Conservation (phyloP, 2,888 invertebrate genomes). For the Netelia virgata region DNA sequence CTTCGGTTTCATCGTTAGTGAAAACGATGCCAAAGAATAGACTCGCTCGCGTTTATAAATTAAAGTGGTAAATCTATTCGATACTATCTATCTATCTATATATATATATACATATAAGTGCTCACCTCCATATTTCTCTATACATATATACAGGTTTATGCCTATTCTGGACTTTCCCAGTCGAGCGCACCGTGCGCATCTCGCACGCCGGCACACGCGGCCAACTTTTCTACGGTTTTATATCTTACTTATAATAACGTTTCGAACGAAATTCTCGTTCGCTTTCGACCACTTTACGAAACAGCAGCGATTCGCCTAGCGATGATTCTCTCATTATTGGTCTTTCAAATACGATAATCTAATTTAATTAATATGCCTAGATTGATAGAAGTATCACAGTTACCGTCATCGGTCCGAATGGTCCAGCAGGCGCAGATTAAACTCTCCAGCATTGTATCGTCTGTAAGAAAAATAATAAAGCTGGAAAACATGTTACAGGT, state of each 20-base stretch:
- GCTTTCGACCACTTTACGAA: conserved; percentile 49
- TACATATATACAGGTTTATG: conserved; percentile 11
- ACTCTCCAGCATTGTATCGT: neutral
- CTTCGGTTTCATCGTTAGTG: neutral
- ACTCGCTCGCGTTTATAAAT: conserved; percentile 16
- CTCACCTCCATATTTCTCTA: neutral
- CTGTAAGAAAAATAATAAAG: neutral
- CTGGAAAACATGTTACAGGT: neutral
- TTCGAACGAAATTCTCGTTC: conserved; percentile 50
- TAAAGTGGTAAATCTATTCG: neutral
- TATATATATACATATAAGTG: conserved; percentile 3
- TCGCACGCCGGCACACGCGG: conserved; percentile 57
- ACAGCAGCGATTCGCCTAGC: conserved; percentile 19
- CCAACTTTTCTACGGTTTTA: conserved; percentile 55
- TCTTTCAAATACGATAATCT: neutral
- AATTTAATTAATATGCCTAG: conserved; percentile 8
- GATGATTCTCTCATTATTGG: conserved; percentile 6
- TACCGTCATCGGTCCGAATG: no score
- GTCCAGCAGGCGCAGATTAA: no score
- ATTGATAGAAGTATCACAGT: no score
- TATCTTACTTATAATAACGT: conserved; percentile 9
- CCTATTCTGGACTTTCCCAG: conserved; percentile 60
- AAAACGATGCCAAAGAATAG: conserved; percentile 18
- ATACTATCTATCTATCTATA: neutral
- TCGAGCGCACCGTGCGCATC: conserved; percentile 61